Conservation (phyloP, 2,797 vertebrate species). For the Microctenopoma stevenorrisi region DNA sequence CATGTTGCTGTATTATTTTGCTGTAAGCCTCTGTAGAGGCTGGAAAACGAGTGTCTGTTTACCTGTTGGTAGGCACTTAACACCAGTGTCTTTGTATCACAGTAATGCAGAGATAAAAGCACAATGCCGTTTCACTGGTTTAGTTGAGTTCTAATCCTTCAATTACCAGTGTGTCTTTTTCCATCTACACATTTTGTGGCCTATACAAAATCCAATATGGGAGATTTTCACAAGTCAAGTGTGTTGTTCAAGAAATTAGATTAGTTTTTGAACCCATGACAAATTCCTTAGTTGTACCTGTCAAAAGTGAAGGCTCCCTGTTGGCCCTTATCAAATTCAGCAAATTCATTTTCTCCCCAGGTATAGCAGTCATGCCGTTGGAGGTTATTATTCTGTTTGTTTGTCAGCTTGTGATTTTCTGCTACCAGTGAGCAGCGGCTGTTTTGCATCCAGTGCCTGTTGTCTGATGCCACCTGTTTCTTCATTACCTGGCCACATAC, state of each 20-base stretch:
- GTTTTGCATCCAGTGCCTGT: slow-evolving; percentile 74
- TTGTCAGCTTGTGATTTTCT: slow-evolving; percentile 83
- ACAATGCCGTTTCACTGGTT: slow-evolving; percentile 67
- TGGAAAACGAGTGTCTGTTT: slow-evolving; percentile 57
- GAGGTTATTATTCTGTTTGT: slow-evolving; percentile 86
- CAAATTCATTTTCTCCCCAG: slow-evolving; percentile 84
- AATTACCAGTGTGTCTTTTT: slow-evolving; percentile 79
- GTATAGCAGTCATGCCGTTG: slow-evolving; percentile 76
- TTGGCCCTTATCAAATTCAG: slow-evolving; percentile 86
- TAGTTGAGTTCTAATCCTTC: slow-evolving; percentile 80
- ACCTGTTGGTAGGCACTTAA: slow-evolving; percentile 68
- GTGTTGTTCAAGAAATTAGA: slow-evolving; percentile 81
- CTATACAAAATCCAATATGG: slow-evolving; percentile 80
- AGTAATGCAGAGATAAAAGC: slow-evolving; percentile 72
- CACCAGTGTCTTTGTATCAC: slow-evolving; percentile 61
- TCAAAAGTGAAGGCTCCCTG: slow-evolving; percentile 86
- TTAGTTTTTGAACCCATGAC: slow-evolving; percentile 85
- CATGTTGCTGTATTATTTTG: slow-evolving; percentile 31
- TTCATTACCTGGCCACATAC: slow-evolving; percentile 72
- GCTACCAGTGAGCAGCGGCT: slow-evolving; percentile 66
- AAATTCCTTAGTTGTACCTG: slow-evolving; percentile 85
- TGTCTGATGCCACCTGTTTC: slow-evolving; percentile 75
- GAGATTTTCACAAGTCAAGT: slow-evolving; percentile 82
- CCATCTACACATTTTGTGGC: slow-evolving; percentile 69
- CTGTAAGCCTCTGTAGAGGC: slow-evolving; percentile 53